Evolutionary conservation across 2,888 invertebrate genomes (phyloP).

Genomic region (Bombyx huttoni): DNA sequence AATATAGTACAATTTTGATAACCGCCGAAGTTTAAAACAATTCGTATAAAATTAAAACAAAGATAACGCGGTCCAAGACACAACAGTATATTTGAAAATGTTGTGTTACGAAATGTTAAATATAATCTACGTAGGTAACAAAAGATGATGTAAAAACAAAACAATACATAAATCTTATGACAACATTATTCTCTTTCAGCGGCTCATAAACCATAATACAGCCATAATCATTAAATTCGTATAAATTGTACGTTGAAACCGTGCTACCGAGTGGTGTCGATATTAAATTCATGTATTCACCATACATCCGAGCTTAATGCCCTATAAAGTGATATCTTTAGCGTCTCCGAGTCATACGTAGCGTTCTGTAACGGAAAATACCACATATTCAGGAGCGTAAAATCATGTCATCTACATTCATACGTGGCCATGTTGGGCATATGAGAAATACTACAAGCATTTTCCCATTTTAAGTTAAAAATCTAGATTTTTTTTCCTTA

Average conservation of each 20-base stretch:
- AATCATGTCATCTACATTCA: not conserved
- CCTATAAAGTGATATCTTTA: constrained; percentile 40
- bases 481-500: not conserved
- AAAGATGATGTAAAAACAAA: not conserved
- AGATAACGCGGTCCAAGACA: too few species aligned
- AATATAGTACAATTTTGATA: too few species aligned
- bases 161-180: not conserved
- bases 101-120: not conserved
- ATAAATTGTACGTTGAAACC: constrained; percentile 14
- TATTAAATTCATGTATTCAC: constrained; percentile 19
- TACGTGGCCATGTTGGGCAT: not conserved
- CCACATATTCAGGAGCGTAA: not conserved
- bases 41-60: too few species aligned
- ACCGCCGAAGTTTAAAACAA: too few species aligned
- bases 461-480: not conserved
- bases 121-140: not conserved
- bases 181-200: not conserved
- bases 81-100: too few species aligned
- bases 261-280: constrained; percentile 14
- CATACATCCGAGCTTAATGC: constrained; percentile 27
- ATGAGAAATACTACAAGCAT: not conserved
- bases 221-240: not conserved
- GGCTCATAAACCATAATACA: not conserved
- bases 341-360: constrained; percentile 11
- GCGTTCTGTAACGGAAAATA: not conserved